These are phyloP conservation scores for Hirudinaria manillensis DNA, from an alignment of 2,888 invertebrate genomes.

Conservation along the genomic window DNA sequence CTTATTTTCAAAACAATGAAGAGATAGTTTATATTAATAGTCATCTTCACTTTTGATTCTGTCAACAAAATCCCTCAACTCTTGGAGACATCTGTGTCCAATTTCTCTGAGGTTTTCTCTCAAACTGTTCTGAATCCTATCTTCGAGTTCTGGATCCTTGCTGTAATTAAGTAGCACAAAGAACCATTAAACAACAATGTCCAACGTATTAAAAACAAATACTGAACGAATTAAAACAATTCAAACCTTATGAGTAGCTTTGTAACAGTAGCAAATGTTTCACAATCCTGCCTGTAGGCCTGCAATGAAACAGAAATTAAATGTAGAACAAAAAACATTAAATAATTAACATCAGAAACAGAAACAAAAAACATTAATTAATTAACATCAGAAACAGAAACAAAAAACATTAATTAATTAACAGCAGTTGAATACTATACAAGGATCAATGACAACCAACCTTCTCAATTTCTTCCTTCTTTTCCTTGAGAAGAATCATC, in stretches of 20 bases:
- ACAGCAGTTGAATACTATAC: not conserved
- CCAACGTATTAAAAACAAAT: not conserved
- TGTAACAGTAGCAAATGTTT: conserved; percentile 44
- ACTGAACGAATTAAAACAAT: not conserved
- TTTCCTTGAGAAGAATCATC: conserved; percentile 38
- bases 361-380: not conserved
- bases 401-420: not conserved
- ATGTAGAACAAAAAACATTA: not conserved
- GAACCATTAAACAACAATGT: not conserved
- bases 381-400: not conserved
- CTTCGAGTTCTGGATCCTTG: conserved; percentile 43
- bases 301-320: conserved; percentile 29
- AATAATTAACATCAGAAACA: not conserved
- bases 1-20: not conserved
- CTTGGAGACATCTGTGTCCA: conserved; percentile 43
- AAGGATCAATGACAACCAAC: conserved; percentile 30
- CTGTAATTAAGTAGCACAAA: conserved; percentile 33
- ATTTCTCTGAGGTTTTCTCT: conserved; percentile 44
- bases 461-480: conserved; percentile 42
- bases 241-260: conserved; percentile 44
- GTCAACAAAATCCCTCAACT: conserved; percentile 43
- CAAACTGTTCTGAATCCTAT: conserved; percentile 40
- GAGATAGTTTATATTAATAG: not conserved
- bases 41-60: conserved; percentile 36
- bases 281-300: conserved; percentile 44